Conservation (phyloP, 2,113 vertebrate species). For the Corythaixoides concolor region DNA sequence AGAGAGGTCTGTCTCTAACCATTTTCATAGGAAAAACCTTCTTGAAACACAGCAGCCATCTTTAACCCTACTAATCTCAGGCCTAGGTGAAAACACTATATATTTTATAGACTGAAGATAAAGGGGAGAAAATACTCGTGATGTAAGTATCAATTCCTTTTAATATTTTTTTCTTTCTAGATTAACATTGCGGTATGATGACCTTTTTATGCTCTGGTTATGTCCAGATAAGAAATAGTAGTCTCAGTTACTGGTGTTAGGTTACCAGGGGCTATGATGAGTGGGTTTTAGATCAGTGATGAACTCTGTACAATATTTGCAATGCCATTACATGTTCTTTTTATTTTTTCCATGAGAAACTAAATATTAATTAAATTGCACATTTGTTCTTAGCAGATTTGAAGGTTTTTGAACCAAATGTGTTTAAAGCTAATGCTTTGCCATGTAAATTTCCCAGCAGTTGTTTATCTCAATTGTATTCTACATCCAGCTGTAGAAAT, state of each 20-base stretch:
- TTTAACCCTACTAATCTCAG: slow-evolving; percentile 78
- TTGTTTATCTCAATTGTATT: slow-evolving; percentile 78
- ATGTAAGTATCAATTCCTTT: slow-evolving; percentile 70
- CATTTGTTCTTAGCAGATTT: slow-evolving; percentile 74
- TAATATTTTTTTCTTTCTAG: slow-evolving; percentile 60
- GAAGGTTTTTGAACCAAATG: slow-evolving; percentile 77
- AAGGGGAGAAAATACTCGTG: slow-evolving; percentile 68
- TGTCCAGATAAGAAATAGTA: slow-evolving; percentile 50
- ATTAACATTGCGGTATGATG: slow-evolving; percentile 57
- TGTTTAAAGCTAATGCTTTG: slow-evolving; percentile 77
- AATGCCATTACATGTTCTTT: slow-evolving; percentile 46
- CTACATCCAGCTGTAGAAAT: slow-evolving; percentile 76
- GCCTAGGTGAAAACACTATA: slow-evolving; percentile 78
- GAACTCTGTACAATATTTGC: slow-evolving; percentile 71
- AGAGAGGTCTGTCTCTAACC: slow-evolving; percentile 55
- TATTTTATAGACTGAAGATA: slow-evolving; percentile 76
- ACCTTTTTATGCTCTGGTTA: slow-evolving; percentile 65
- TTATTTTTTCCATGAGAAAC: slow-evolving; percentile 75
- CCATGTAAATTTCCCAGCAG: slow-evolving; percentile 76
- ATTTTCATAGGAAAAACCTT: slow-evolving; percentile 63
- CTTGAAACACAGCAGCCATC: slow-evolving; percentile 68
- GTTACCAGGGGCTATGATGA: slow-evolving; percentile 42
- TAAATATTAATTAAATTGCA: slow-evolving; percentile 77
- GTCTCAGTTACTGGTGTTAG: slow-evolving; percentile 65
- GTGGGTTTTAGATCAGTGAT: slow-evolving; percentile 59